Base-by-base conservation (phyloP, 1,140 invertebrate genomes). In the Cecropterus lyciades region DNA sequence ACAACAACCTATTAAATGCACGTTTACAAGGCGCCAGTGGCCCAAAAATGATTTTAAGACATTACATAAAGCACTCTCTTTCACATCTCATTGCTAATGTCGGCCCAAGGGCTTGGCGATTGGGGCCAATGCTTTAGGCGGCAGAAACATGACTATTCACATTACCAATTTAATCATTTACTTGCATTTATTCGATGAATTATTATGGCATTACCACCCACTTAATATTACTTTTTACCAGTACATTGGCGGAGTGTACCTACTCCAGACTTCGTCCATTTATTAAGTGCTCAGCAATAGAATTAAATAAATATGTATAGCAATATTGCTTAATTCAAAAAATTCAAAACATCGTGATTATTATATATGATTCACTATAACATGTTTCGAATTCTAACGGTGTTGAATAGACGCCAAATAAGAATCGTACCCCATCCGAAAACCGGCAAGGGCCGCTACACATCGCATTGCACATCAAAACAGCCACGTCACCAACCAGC, bases 1-100 rank as follows among this genome's bases (percentile, higher is more conserved):
- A 82, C 87, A 91, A 91, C 89, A 89, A 88, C 70, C 82, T 89
- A 91, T 82, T 91, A 91, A 91, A 90, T 91, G 89, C 89, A 91
- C 70, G 79, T 82, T 84, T 74, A 79, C 65, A 74, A 80, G 80
- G 87, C 81, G 74, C 64, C 77, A 77, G 79, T 72, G 80, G 79
- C 84, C 83, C 77, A 73, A 79, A 79, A 76, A 77, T 81, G 66
- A 70, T 75, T 76, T 74, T 67, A 73, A 79, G 69, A 77, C 62
- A 77, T 70, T 79, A 75, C 63, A 67, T 72, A 75, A 71, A 77
- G 72, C 75, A 75, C 63, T 65, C 62, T 67, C 73, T 43, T 30
- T 56, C 40, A 33, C 53, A 56, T 33, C 30, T 72, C 80, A 79
- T 40, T 40, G 11, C n/a, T 11, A 40, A 8, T 33, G 37, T 33